Conservation (phyloP, 2,113 vertebrate genomes). For the Rafetus swinhoei region DNA sequence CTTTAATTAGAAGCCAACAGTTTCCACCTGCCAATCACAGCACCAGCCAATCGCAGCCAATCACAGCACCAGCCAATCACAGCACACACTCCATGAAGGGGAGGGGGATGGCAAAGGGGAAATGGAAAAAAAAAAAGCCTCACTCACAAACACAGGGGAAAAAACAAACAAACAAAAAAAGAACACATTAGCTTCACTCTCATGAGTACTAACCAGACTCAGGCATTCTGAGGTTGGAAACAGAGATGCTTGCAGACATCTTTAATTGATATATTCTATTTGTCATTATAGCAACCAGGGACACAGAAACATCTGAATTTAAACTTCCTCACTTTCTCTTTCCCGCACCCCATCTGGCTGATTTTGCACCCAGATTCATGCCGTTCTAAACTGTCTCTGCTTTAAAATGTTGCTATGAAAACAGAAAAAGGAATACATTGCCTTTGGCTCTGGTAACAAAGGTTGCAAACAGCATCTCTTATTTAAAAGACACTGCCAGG, state of each 20-base stretch:
- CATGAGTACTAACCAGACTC: neutral
- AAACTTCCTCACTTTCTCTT: neutral
- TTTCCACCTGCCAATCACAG: no score
- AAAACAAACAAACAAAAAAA: no score
- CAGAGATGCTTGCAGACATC: neutral
- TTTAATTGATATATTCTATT: neutral
- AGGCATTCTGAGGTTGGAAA: neutral
- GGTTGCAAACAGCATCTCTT: neutral
- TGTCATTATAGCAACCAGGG: neutral
- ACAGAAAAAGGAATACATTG: rapidly evolving
- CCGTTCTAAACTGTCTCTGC: neutral
- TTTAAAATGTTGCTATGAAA: neutral
- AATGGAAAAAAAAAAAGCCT: no score
- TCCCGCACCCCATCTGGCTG: neutral
- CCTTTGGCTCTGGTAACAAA: neutral
- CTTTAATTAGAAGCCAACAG: no score
- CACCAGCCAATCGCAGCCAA: no score
- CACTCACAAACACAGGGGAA: no score
- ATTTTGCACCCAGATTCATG: neutral
- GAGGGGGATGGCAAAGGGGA: no score
- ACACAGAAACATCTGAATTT: neutral
- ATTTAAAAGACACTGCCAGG: rapidly evolving
- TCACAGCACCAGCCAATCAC: no score
- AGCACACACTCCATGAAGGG: no score
- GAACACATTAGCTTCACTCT: neutral